These are phyloP conservation scores for Chelon auratus DNA, from an alignment of 2,797 vertebrate species.

Conservation along the genomic window DNA sequence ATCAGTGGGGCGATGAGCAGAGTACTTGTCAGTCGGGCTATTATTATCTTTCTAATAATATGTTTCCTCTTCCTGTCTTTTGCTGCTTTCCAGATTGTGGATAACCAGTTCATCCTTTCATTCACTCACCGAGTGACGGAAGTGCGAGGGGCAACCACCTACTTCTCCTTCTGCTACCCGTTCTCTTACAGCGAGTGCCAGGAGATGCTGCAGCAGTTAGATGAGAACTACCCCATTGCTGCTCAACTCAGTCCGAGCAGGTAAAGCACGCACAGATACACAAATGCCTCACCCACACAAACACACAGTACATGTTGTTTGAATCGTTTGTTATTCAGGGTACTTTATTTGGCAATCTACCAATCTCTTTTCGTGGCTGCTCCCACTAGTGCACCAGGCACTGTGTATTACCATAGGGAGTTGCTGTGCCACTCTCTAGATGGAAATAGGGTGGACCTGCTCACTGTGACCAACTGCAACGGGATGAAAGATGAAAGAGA, in stretches of 20 bases:
- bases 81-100: conserved; percentile 85
- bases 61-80: conserved; percentile 13
- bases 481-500: conserved; percentile 93
- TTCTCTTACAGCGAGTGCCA: conserved; percentile 96
- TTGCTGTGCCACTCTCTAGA: conserved; percentile 95
- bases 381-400: conserved; percentile 79
- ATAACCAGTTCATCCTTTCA: conserved; percentile 94
- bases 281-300: neutral
- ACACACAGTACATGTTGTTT: neutral
- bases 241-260: conserved; percentile 86
- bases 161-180: conserved; percentile 97
- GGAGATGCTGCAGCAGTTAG: conserved; percentile 92
- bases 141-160: conserved; percentile 90
- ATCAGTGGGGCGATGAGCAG: conserved; percentile 4
- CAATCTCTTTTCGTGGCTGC: neutral
- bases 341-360: neutral
- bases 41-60: conserved; percentile 37
- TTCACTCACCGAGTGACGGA: conserved; percentile 94
- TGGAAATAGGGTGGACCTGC: conserved; percentile 93
- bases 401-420: conserved; percentile 95
- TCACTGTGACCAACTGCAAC: conserved; percentile 93
- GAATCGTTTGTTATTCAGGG: neutral
- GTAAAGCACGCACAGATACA: conserved; percentile 68
- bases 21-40: conserved; percentile 14
- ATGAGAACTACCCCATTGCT: conserved; percentile 86